phyloP scores from a whole-genome alignment of 2,113 vertebrate genomes.

The Chelonoidis abingdonii region DNA sequence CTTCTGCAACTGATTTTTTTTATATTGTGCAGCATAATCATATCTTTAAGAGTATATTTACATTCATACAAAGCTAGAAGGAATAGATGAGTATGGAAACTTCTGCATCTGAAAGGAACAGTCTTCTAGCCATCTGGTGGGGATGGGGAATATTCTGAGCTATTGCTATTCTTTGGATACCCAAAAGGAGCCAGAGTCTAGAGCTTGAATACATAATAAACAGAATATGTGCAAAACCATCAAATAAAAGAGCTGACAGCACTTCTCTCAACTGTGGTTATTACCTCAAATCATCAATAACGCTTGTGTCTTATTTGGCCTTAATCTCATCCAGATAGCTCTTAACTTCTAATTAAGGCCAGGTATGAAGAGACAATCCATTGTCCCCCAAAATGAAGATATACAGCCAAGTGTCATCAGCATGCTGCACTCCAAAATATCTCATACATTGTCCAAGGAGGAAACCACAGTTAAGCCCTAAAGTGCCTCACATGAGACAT shows the following conservation, averaged over 20 bases:
- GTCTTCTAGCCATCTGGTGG: neutral
- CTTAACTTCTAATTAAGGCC: neutral
- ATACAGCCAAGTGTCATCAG: neutral
- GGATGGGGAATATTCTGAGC: neutral
- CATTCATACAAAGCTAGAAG: neutral
- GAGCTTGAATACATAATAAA: neutral
- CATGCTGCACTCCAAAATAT: neutral
- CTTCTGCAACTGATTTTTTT: neutral
- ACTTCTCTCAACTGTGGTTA: neutral
- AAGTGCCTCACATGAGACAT: neutral
- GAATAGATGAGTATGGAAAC: neutral
- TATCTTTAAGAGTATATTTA: neutral
- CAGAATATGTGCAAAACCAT: neutral
- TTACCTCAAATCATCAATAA: neutral
- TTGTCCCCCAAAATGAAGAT: neutral
- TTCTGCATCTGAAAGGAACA: neutral
- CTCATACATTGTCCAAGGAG: neutral
- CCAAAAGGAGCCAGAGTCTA: neutral
- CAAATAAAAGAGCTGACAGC: neutral
- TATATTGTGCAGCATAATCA: neutral
- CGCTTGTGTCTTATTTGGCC: neutral
- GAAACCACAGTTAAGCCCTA: neutral
- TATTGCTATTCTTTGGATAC: neutral
- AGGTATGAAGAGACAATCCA: neutral
- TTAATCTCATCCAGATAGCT: neutral